These are phyloP conservation scores for Cavia porcellus DNA, from an alignment of 2,113 vertebrate genomes.

Conservation along the genomic window DNA sequence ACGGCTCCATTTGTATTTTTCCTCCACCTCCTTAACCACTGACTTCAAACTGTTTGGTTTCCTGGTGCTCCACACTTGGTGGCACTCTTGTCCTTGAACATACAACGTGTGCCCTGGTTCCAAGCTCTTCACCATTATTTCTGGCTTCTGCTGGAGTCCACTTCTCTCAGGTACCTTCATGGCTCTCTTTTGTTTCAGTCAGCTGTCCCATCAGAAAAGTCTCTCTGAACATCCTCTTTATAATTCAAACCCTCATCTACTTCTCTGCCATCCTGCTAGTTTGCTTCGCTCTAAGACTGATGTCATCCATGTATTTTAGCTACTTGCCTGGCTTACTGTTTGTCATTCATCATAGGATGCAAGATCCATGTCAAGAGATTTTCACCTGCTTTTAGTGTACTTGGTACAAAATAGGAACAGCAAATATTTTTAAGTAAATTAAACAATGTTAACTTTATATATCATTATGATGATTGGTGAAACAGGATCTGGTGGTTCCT, in stretches of 20 bases:
- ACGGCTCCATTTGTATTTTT: neutral
- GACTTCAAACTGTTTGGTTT: neutral
- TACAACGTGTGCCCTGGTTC: neutral
- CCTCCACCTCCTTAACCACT: neutral
- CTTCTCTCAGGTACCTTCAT: neutral
- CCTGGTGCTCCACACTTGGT: neutral
- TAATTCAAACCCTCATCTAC: neutral
- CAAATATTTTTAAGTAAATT: neutral
- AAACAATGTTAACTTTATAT: neutral
- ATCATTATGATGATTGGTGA: neutral
- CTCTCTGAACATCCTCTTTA: neutral
- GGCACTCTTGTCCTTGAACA: neutral
- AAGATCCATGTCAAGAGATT: neutral
- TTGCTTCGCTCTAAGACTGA: neutral
- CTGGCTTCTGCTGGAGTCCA: rapidly evolving
- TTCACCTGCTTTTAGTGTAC: neutral
- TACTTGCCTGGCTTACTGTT: neutral
- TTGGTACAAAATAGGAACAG: neutral
- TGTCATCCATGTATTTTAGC: neutral
- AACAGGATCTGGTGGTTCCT: neutral
- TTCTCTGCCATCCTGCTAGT: neutral
- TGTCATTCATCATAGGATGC: neutral
- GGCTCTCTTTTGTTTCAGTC: neutral
- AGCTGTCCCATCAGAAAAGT: neutral
- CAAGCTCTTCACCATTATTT: neutral